Evolutionary conservation across 35 echinoderm and acorn worm species (phyloP).

Genomic region (Heliocidaris tuberculata): DNA sequence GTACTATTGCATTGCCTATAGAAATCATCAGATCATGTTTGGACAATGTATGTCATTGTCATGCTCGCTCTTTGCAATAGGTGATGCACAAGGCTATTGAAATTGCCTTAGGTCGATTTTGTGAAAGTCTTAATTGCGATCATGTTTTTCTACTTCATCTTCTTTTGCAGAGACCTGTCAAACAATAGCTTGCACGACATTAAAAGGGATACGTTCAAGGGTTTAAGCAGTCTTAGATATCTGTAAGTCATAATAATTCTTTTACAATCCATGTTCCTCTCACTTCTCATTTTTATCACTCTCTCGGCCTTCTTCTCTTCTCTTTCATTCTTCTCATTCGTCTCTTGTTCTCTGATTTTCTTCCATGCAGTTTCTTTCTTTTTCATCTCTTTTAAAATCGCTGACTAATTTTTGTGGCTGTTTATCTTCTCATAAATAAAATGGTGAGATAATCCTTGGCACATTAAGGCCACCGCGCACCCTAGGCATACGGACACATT

Average conservation of each 20-base stretch:
- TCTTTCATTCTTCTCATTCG: background rate
- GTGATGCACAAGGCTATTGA: background rate
- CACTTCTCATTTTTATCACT: background rate
- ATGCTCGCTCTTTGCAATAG: background rate
- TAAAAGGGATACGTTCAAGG: conserved; percentile 19
- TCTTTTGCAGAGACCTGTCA: conserved; percentile 55
- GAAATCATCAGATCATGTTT: background rate
- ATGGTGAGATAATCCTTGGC: no score
- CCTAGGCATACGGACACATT: no score
- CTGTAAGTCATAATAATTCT: conserved; percentile 44
- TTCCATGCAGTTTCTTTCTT: no score
- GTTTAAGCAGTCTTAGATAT: conserved; percentile 18
- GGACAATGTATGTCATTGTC: background rate
- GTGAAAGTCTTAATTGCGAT: background rate
- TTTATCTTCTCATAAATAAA: no score
- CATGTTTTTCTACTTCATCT: background rate
- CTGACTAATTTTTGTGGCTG: no score
- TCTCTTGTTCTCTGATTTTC: no score
- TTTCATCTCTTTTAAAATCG: no score
- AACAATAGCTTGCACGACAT: conserved; percentile 42
- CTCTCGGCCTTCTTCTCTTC: background rate
- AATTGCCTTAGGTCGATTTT: background rate
- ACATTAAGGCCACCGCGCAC: no score
- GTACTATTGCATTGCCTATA: background rate
- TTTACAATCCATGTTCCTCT: background rate